Evolutionary conservation across 2,113 vertebrate genomes (phyloP), one percentile per base, ranked within the genome.

Genomic region (Chloroceryle aenea): DNA sequence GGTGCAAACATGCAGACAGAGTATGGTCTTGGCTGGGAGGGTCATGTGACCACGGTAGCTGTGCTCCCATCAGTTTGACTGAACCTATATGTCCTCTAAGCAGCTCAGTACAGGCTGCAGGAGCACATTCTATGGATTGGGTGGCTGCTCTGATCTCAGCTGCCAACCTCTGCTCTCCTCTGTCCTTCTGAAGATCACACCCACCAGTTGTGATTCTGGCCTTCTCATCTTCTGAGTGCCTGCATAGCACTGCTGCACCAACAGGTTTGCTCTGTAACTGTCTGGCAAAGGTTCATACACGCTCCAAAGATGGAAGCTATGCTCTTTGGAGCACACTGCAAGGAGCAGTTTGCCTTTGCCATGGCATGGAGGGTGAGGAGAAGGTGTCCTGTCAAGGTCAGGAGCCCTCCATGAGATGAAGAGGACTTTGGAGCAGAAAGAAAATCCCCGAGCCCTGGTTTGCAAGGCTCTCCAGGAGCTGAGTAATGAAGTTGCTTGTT

Each of bases 1-100:
- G 29, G 27, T 42, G 79, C 27, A 82, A 32, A 45, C 7, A 6
- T 9, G 40, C 21, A 19, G 19, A 47, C 23, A 47, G 38, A 38
- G 32, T 6, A 38, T 59, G 19, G 6, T 55, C 88, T 42, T 63
- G 42, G 16, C 45, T 23, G 22, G 42, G 23, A 45, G 42, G 32
- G 11, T 12, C 17, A 3, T 0, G 4, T 48, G 50, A 30, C 74
- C 4, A 0, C 13, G 45, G 26, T 7, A 77, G 55, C n/a, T 1
- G 0, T 36, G 50, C 10, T 91, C 36, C 40, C 30, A 0, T 0
- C 1, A 2, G 3, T 9, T 23, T 1, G 3, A 4, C n/a, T 48
- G 50, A 40, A 30, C 23, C 3, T 34, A 14, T 10, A 3, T 7
- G 29, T 11, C n/a, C 50, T n/a, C 29, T 5, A 10, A 34, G 21